phyloP scores from a whole-genome alignment of 2,113 vertebrate genomes.

The Sylvilagus bachmani region DNA sequence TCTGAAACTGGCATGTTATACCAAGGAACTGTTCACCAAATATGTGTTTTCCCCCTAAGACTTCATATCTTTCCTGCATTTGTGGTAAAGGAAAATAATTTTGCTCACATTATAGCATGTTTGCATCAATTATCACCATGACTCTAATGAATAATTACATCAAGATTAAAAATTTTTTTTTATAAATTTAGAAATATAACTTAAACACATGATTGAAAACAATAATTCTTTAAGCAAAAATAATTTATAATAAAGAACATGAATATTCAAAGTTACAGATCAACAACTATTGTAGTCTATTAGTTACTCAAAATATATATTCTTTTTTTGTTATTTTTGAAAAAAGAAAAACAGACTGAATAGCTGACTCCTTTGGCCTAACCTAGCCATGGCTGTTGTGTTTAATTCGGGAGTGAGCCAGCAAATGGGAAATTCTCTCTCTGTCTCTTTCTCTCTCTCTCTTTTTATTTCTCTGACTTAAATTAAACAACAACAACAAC shows the following conservation, averaged over 20 bases:
- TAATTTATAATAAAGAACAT: slow-evolving; percentile 37
- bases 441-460: too few relatives aligned
- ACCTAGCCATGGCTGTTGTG: too few relatives aligned
- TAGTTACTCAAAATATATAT: not conserved
- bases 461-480: too few relatives aligned
- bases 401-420: too few relatives aligned
- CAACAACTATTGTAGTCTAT: not conserved
- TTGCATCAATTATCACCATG: not conserved
- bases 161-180: not conserved
- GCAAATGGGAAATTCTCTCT: too few relatives aligned
- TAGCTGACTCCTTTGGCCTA: too few relatives aligned
- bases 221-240: slow-evolving; percentile 56
- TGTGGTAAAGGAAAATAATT: slow-evolving; percentile 20
- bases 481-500: too few relatives aligned
- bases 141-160: slow-evolving; percentile 11
- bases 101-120: not conserved
- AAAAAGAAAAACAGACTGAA: too few relatives aligned
- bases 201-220: slow-evolving; percentile 18
- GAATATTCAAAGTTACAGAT: slow-evolving; percentile 49
- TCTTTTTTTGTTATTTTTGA: not conserved
- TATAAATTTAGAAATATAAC: not conserved
- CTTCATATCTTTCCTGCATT: slow-evolving; percentile 26
- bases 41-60: slow-evolving; percentile 5
- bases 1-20: slow-evolving; percentile 71
- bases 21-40: slow-evolving; percentile 64